A percentile compares a stretch with the other conserved stretches of the same genome.
Conservation (phyloP, 2,797 vertebrate species). For the Micrastur ruficollis region DNA sequence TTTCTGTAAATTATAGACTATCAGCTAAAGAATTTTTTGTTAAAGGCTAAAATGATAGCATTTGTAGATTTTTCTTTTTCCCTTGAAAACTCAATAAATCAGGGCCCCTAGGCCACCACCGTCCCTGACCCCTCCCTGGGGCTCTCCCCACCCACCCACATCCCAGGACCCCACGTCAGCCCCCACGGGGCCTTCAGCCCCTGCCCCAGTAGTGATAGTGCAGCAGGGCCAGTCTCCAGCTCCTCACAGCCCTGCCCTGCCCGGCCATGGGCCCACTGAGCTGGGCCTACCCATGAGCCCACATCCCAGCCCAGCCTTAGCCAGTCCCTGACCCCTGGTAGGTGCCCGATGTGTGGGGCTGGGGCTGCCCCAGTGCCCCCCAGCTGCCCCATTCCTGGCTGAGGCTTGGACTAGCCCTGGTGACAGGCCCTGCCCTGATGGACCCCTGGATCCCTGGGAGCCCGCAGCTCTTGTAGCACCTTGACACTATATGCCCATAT, state of each 20-base stretch:
- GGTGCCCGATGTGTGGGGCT: rapidly evolving
- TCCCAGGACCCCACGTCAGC: too few species aligned
- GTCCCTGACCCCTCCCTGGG: neutral
- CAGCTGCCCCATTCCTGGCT: rapidly evolving
- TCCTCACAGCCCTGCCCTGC: neutral
- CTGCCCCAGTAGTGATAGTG: rapidly evolving
- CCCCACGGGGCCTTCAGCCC: rapidly evolving
- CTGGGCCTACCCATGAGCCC: rapidly evolving
- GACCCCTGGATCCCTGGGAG: neutral
- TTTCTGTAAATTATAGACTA: neutral
- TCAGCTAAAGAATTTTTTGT: neutral
- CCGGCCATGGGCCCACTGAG: too few species aligned
- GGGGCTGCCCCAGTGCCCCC: neutral
- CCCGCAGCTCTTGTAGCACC: neutral
- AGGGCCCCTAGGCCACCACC: rapidly evolving
- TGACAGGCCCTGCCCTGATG: rapidly evolving
- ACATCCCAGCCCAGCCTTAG: neutral
- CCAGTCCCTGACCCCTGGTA: neutral
- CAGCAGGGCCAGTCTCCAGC: rapidly evolving
- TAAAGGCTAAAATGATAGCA: neutral
- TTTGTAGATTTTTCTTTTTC: neutral
- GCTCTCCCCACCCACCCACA: rapidly evolving
- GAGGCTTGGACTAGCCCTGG: neutral
- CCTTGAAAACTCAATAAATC: neutral
- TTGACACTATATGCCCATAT: neutral